Evolutionary conservation across 2,888 invertebrate species (phyloP).

Genomic region (Nomada lathburiana): DNA sequence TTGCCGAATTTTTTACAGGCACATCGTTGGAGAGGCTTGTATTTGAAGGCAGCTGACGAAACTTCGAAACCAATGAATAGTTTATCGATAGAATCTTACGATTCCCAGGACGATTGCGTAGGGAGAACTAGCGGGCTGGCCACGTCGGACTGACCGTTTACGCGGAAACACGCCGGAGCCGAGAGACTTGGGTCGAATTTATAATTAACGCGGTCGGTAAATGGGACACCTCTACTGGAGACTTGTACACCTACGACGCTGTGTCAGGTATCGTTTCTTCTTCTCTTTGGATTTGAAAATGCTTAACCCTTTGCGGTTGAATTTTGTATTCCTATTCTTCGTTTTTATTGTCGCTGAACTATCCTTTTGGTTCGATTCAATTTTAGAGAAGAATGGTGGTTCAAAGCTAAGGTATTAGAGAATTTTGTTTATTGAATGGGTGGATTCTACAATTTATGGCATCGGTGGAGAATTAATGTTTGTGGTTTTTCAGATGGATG

Average conservation of each 20-base stretch:
- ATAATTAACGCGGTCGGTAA: conserved; percentile 78
- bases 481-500: too few species aligned
- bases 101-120: conserved; percentile 54
- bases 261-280: conserved; percentile 36
- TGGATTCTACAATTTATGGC: too few species aligned
- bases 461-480: too few species aligned
- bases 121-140: conserved; percentile 50
- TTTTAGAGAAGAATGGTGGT: too few species aligned
- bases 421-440: too few species aligned
- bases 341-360: too few species aligned
- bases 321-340: too few species aligned
- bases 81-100: conserved; percentile 59
- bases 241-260: conserved; percentile 49
- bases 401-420: too few species aligned
- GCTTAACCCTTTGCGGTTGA: too few species aligned
- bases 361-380: background rate
- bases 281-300: conserved; percentile 7
- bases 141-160: conserved; percentile 70
- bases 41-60: conserved; percentile 18
- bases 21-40: background rate
- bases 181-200: conserved; percentile 74
- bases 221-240: conserved; percentile 76
- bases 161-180: conserved; percentile 61
- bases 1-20: conserved; percentile 40
- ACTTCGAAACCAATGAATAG: conserved; percentile 55